These are phyloP conservation scores for Eulimnadia texana DNA, from an alignment of 1,140 invertebrate species.

Conservation along the genomic window DNA sequence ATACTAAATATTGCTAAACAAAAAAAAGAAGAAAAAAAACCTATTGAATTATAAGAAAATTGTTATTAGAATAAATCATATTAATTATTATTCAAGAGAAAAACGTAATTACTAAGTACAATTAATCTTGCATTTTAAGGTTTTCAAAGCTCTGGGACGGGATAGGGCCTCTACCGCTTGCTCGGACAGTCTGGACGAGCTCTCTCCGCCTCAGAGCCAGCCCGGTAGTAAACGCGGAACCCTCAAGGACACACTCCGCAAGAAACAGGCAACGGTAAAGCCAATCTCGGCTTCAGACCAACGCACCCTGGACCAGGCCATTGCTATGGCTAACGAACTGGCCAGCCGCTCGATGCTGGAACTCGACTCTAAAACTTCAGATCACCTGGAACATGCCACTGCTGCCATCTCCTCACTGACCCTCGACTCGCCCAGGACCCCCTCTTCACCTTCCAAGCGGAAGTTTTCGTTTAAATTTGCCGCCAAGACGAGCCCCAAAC, in stretches of 20 bases:
- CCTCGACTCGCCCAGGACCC: conserved; percentile 46
- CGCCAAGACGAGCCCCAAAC: conserved; percentile 40
- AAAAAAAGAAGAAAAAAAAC: no score
- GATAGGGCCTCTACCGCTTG: conserved; percentile 4
- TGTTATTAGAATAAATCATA: no score
- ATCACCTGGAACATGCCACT: conserved; percentile 24
- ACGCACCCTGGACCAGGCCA: conserved; percentile 82
- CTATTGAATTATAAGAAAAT: no score
- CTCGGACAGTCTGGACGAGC: conserved; percentile 26
- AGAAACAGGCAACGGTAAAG: conserved; percentile 72
- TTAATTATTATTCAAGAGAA: no score
- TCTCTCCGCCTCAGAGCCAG: conserved; percentile 15
- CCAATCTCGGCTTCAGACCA: conserved; percentile 87
- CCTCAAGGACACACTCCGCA: conserved; percentile 34
- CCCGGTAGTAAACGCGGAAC: conserved; percentile 20
- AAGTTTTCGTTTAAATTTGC: conserved; percentile 82
- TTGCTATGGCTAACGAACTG: conserved; percentile 84
- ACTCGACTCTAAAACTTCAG: conserved; percentile 36
- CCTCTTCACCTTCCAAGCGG: conserved; percentile 58
- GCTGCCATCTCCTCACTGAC: conserved; percentile 23
- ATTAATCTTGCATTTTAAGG: no score
- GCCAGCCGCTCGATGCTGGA: conserved; percentile 75
- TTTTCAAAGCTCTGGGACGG: conserved; percentile 37
- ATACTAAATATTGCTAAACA: no score
- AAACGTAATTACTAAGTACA: no score